Evolutionary conservation across 2,888 invertebrate genomes (phyloP).

Genomic region (Lymantria dispar): DNA sequence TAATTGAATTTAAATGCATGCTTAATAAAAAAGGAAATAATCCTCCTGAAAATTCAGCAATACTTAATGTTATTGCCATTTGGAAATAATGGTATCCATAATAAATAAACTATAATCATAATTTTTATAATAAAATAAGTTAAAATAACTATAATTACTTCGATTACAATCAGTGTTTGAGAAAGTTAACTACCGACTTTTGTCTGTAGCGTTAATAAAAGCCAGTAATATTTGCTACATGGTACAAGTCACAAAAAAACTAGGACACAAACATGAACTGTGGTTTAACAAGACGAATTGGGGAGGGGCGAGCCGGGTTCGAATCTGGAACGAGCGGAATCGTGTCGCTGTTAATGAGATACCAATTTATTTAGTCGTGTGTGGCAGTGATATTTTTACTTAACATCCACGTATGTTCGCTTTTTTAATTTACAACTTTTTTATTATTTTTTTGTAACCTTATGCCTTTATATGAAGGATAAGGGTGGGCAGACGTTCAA

Average conservation of each 20-base stretch:
- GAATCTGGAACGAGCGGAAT: constrained; percentile 31
- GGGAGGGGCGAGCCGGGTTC: constrained; percentile 22
- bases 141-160: not conserved
- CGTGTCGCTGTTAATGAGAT: constrained; percentile 30
- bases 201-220: not conserved
- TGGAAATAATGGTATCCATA: too few species aligned
- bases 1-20: too few species aligned
- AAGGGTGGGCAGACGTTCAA: too few species aligned
- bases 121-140: not conserved
- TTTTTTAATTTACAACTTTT: too few species aligned
- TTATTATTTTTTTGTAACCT: too few species aligned
- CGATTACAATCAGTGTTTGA: constrained; percentile 2
- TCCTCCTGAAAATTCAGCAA: too few species aligned
- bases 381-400: not conserved
- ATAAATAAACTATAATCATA: not conserved
- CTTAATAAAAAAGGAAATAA: too few species aligned
- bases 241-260: constrained; percentile 28
- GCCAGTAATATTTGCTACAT: not conserved
- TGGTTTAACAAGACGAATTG: constrained; percentile 57
- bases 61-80: too few species aligned
- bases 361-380: constrained; percentile 23
- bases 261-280: constrained; percentile 41
- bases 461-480: too few species aligned
- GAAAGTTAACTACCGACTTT: constrained; percentile 7
- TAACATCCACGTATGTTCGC: too few species aligned